Percentiles rank a stretch among this genome's conserved stretches.
Evolutionary conservation across 2,888 invertebrate species (phyloP).

Genomic region (Autographa gamma): DNA sequence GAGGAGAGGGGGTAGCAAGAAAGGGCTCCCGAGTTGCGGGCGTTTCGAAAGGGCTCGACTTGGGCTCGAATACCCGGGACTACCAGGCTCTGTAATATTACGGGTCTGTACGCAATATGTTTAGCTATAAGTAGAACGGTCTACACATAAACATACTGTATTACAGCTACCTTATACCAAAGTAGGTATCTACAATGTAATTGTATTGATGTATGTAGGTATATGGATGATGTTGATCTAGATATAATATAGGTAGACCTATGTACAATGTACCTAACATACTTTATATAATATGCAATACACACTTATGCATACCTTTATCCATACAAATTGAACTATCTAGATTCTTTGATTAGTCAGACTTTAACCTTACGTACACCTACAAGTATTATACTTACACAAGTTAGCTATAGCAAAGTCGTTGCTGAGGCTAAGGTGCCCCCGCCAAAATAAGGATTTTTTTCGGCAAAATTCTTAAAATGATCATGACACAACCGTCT

Average conservation of each 20-base stretch:
- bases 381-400: too few relatives aligned
- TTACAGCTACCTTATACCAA: background rate
- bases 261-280: background rate
- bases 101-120: conserved; percentile 12
- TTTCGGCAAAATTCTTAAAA: too few relatives aligned
- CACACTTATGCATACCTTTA: background rate
- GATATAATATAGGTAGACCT: background rate
- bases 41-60: conserved; percentile 55
- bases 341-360: background rate
- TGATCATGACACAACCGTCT: too few relatives aligned
- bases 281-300: too few relatives aligned
- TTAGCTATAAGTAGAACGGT: background rate
- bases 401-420: too few relatives aligned
- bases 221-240: too few relatives aligned
- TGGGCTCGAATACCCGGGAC: conserved; percentile 51
- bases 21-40: conserved; percentile 54
- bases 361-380: background rate
- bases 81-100: conserved; percentile 52
- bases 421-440: too few relatives aligned
- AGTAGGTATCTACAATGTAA: background rate
- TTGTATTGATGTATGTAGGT: background rate
- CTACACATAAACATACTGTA: too few relatives aligned
- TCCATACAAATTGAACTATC: background rate
- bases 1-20: conserved; percentile 26
- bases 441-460: too few relatives aligned